Conservation (phyloP, 92 coral and sea anemone species). For the Diadumene lineata region DNA sequence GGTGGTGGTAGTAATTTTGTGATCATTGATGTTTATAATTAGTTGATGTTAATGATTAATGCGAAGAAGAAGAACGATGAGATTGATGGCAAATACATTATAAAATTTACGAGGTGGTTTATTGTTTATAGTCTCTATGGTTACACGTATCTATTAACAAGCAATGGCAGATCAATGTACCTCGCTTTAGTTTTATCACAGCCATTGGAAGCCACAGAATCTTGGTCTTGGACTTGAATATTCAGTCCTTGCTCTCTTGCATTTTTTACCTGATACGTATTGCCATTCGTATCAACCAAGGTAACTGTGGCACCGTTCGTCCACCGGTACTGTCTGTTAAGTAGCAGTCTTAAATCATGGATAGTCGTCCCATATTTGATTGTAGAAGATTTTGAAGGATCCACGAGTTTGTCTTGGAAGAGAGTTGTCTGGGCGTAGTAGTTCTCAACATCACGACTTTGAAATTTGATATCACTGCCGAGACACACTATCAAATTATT, state of each 20-base stretch:
- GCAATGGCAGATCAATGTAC: conserved; percentile 46
- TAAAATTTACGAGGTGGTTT: no score
- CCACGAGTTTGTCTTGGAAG: conserved; percentile 57
- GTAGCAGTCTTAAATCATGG: conserved; percentile 14
- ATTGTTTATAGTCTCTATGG: no score
- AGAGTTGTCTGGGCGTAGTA: conserved; percentile 57
- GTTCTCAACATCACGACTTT: conserved; percentile 3
- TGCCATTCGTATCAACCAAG: conserved; percentile 65
- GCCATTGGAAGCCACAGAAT: conserved; percentile 7
- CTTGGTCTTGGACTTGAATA: conserved; percentile 32
- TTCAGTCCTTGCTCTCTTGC: conserved; percentile 15
- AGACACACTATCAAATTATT: conserved; percentile 55
- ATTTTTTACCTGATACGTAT: conserved; percentile 56
- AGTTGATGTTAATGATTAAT: no score
- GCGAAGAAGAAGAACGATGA: no score
- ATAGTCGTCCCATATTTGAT: conserved; percentile 42
- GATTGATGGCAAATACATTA: no score
- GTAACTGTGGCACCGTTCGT: neutral
- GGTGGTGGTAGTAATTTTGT: no score
- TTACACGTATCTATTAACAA: no score
- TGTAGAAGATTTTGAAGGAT: neutral
- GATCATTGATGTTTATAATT: no score
- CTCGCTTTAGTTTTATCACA: conserved; percentile 21
- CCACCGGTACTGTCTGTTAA: conserved; percentile 5
- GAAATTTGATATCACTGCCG: conserved; percentile 57